Evolutionary conservation across 1,140 invertebrate species (phyloP).

Genomic region (Drosophila chauvacae): DNA sequence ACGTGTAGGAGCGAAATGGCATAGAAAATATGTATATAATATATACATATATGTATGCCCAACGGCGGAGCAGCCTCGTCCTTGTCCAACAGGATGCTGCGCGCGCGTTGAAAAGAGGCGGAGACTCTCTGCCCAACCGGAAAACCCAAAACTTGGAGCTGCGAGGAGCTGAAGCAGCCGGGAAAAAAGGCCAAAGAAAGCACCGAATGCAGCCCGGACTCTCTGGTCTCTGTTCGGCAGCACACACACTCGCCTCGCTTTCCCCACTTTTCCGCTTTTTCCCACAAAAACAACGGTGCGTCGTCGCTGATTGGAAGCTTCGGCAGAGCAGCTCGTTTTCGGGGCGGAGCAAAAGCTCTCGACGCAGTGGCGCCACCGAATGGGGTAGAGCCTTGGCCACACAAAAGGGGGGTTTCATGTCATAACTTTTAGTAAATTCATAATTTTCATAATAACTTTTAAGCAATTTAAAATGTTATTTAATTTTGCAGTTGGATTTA

Average conservation of each 20-base stretch:
- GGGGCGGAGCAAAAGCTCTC: slow-evolving; percentile 76
- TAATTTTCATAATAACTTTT: slow-evolving; percentile 1
- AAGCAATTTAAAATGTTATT: background rate
- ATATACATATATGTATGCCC: slow-evolving; percentile 29
- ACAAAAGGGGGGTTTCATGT: slow-evolving; percentile 1
- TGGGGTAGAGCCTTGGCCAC: slow-evolving; percentile 9
- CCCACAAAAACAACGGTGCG: slow-evolving; percentile 31
- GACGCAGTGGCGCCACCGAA: slow-evolving; percentile 61
- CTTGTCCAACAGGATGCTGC: slow-evolving; percentile 67
- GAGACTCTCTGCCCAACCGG: slow-evolving; percentile 63
- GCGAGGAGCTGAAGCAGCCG: slow-evolving; percentile 24
- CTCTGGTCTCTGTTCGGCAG: slow-evolving; percentile 22
- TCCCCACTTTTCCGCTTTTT: slow-evolving; percentile 48
- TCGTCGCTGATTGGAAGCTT: slow-evolving; percentile 78
- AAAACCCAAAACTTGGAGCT: slow-evolving; percentile 52
- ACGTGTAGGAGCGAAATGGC: slow-evolving; percentile 61
- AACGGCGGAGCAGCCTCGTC: slow-evolving; percentile 43
- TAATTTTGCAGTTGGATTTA: background rate
- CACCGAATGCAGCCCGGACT: slow-evolving; percentile 37
- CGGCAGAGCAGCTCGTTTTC: slow-evolving; percentile 59
- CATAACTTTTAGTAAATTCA: background rate
- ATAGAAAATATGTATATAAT: slow-evolving; percentile 3
- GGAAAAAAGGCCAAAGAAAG: slow-evolving; percentile 44
- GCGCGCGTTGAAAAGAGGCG: slow-evolving; percentile 84
- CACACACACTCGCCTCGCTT: slow-evolving; percentile 22